A percentile compares a stretch with the other conserved stretches of the same genome.
Conservation (phyloP, 2,797 vertebrate species). For the Spinibarbus caldwelli region DNA sequence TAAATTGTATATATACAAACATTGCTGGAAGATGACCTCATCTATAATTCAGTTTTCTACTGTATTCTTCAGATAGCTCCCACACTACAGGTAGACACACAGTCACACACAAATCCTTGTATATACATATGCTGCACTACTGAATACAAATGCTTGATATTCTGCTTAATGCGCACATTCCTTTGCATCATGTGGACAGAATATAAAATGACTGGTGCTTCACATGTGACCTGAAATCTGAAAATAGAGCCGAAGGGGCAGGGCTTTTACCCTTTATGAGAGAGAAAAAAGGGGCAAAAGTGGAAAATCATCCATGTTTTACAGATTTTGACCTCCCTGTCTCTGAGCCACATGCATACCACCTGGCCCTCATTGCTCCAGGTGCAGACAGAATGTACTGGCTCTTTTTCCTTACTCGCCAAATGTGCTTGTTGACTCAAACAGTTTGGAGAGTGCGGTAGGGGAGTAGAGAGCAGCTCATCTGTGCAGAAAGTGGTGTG, state of each 20-base stretch:
- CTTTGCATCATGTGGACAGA: constrained; percentile 34
- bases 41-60: constrained; percentile 47
- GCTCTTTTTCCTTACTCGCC: constrained; percentile 23
- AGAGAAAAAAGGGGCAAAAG: constrained; percentile 20
- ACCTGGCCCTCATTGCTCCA: constrained; percentile 25
- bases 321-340: constrained; percentile 19
- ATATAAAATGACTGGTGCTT: constrained; percentile 36
- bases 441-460: constrained; percentile 6
- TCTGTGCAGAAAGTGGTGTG: constrained; percentile 38
- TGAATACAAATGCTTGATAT: constrained; percentile 20
- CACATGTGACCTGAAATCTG: constrained; percentile 26
- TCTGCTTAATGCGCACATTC: constrained; percentile 19
- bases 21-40: constrained; percentile 40
- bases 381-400: constrained; percentile 21
- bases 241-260: constrained; percentile 20
- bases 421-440: constrained; percentile 34
- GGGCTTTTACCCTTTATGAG: constrained; percentile 8
- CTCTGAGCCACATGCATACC: constrained; percentile 21
- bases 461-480: constrained; percentile 32
- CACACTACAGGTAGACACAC: not conserved
- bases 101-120: not conserved
- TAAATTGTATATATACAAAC: constrained; percentile 51
- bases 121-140: constrained; percentile 10
- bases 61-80: constrained; percentile 37
- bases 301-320: not conserved